Conservation (phyloP, 2,797 vertebrate species). For the Argyrosomus regius region DNA sequence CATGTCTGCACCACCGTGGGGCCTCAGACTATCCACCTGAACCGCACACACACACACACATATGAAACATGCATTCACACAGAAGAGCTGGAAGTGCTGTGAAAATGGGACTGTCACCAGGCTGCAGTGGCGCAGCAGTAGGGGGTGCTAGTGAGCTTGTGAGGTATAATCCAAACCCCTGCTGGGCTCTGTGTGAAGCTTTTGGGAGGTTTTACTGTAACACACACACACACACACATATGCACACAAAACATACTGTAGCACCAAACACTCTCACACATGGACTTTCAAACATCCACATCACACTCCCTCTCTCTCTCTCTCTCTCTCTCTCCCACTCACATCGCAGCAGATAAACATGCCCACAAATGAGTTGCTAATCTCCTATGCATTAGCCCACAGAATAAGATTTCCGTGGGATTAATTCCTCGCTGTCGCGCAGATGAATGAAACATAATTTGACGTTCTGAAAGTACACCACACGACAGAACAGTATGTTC, state of each 20-base stretch:
- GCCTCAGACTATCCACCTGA: slow-evolving; percentile 34
- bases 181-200: slow-evolving; percentile 48
- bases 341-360: slow-evolving; percentile 29
- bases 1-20: slow-evolving; percentile 49
- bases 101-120: slow-evolving; percentile 52
- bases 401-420: slow-evolving; percentile 48
- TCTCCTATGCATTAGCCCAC: slow-evolving; percentile 34
- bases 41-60: slow-evolving; percentile 29
- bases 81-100: slow-evolving; percentile 28
- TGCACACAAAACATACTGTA: slow-evolving; percentile 1
- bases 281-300: slow-evolving; percentile 5
- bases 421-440: slow-evolving; percentile 48
- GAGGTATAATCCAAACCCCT: slow-evolving; percentile 56
- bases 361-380: slow-evolving; percentile 38
- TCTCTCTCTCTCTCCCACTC: background rate
- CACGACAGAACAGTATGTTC: slow-evolving; percentile 20
- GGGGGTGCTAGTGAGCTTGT: slow-evolving; percentile 75
- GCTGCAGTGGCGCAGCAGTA: slow-evolving; percentile 62
- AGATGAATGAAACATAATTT: slow-evolving; percentile 29
- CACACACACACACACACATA: slow-evolving; percentile 21
- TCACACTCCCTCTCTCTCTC: background rate
- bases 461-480: slow-evolving; percentile 28
- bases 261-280: slow-evolving; percentile 24
- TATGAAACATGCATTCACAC: slow-evolving; percentile 22
- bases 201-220: slow-evolving; percentile 8